A percentile compares a stretch with the other conserved stretches of the same genome.
These are phyloP conservation scores for Lethocerus indicus DNA, from an alignment of 1,140 invertebrate genomes.

Conservation along the genomic window DNA sequence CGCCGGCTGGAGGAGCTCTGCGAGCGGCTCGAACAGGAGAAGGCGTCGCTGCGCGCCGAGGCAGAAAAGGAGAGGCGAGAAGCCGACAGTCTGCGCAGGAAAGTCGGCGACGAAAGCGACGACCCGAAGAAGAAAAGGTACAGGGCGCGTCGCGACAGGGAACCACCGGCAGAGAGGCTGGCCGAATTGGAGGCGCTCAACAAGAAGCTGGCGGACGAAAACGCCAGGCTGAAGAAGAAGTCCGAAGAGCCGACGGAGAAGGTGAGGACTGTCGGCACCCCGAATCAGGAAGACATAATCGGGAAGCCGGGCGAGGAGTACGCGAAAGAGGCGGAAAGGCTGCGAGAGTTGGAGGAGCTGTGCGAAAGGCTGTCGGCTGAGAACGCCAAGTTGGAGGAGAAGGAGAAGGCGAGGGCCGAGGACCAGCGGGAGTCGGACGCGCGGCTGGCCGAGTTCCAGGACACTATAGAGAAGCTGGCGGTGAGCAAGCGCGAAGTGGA, in stretches of 20 bases:
- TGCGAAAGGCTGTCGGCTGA: too few relatives aligned
- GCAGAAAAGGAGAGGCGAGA: conserved; percentile 6
- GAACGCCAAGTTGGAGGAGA: too few relatives aligned
- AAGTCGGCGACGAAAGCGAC: conserved; percentile 2
- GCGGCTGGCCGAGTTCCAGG: too few relatives aligned
- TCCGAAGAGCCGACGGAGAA: background rate
- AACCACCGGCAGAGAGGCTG: conserved; percentile 2
- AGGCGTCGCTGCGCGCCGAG: background rate
- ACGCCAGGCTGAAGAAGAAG: conserved; percentile 5
- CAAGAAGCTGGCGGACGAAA: conserved; percentile 5
- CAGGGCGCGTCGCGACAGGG: background rate
- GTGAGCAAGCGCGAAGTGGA: too few relatives aligned
- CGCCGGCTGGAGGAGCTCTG: background rate
- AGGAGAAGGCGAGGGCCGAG: too few relatives aligned
- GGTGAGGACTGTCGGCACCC: too few relatives aligned
- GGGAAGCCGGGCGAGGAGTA: too few relatives aligned
- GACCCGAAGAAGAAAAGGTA: conserved; percentile 1
- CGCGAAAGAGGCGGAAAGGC: too few relatives aligned
- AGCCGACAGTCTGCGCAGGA: conserved; percentile 1
- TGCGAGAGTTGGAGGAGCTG: too few relatives aligned
- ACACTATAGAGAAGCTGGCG: too few relatives aligned
- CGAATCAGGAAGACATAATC: too few relatives aligned
- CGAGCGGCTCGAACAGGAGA: background rate
- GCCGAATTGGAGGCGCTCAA: background rate
- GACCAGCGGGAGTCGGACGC: too few relatives aligned